Evolutionary conservation across 2,888 invertebrate species (phyloP), one percentile per base, ranked within the genome.

Genomic region (Gerris lacustris): DNA sequence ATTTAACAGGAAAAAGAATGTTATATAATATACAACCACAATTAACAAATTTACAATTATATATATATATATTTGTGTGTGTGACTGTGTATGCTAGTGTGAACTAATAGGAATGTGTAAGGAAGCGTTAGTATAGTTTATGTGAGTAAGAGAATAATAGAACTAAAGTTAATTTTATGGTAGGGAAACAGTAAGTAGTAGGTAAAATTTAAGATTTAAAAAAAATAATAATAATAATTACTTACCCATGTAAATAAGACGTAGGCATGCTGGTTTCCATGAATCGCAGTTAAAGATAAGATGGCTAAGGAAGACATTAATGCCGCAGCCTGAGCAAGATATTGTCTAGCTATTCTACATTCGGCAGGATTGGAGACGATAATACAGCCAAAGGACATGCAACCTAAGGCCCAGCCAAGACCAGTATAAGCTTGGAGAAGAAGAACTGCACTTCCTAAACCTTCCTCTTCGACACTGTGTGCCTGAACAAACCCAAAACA

Each of bases 361-460:
- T 93, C 92, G 17, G 89, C 88, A 66, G 88, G 90, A 78, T 90
- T 90, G 79, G 89, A 88, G 5, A 92, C 86, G n/a, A 92, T 90
- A 69, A 94, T 83, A 71, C 90, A 84, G 47, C 93, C 93, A 78
- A 92, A 92, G 0, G 88, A 87, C 5, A 87, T 86, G 77, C 91
- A 91, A 2, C 94, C 93, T 0, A 91, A 84, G 0, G 90, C 87
- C 89, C 92, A 93, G 0, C 91, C 92, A 6, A 92, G 80, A 5
- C 93, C 93, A 67, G 93, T 83, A 80, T 90, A 90, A 67, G 88
- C 86, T 80, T 91, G 90, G 45, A 90, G 82, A 43, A 86, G 80
- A 70, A 87, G 83, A 11, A 86, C 85, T 17, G 86, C 85, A 72
- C 86, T 86, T 1, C 86, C 85, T 31, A 85, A 80, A 77, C 90